Base-by-base conservation (phyloP, 2,113 vertebrate genomes). In the Zeus faber region DNA sequence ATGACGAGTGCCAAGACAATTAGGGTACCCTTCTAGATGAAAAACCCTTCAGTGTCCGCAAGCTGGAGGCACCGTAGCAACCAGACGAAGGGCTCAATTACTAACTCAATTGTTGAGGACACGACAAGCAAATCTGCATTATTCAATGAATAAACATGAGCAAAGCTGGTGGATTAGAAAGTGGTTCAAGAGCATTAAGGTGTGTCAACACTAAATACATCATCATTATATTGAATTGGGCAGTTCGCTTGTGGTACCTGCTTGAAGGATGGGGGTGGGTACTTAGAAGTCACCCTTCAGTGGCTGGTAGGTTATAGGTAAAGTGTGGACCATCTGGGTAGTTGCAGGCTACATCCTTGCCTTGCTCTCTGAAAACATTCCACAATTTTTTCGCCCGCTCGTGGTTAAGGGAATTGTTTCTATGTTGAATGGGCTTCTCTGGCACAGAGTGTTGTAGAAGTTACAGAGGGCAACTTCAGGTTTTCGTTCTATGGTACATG, bases 91-190 rank as follows among this genome's bases (percentile, higher is more conserved):
- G 39, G 52, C 51, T 76, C 58, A 75, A 60, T 72, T 71, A 68
- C 3, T 21, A 50, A 54, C 62, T 67, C 71, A 54, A 49, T 73
- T 58, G 54, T 46, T 7, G 45, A 66, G 54, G 55, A 68, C 59
- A 62, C 26, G 40, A 64, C 65, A 63, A 65, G 62, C 66, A 58
- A n/a, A 65, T 76, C 72, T 77, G 71, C 72, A 81, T 76, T 60
- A 70, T 67, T 58, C 27, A 67, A 77, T 74, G 67, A 76, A 72
- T 81, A 72, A 68, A 70, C 71, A 73, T 63, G 59, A 73, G 20
- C 16, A 48, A 72, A 3, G 49, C 47, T 24, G 31, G 46, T 69
- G 52, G 60, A 72, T 77, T 49, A 62, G 53, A 52, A 62, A 24
- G 54, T 39, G 24, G 40, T 65, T 78, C 61, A 60, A n/a, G 23